Conservation (phyloP, 2,113 vertebrate genomes). For the Herpailurus yagouaroundi region DNA sequence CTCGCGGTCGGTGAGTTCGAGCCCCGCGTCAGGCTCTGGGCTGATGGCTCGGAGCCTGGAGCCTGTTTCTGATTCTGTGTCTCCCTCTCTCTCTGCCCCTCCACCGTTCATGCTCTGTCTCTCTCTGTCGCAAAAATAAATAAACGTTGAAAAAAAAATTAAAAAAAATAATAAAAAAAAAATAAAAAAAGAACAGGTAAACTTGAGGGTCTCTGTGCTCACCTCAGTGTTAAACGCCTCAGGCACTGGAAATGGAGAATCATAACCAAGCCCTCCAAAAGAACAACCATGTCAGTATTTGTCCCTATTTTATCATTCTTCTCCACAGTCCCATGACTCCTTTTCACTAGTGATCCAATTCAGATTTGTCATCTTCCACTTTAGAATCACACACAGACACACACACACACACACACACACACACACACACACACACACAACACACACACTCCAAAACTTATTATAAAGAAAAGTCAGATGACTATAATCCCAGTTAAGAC, state of each 20-base stretch:
- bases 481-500: neutral
- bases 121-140: too few relatives aligned
- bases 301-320: neutral
- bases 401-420: too few relatives aligned
- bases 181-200: neutral
- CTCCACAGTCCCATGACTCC: neutral
- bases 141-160: too few relatives aligned
- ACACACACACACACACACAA: too few relatives aligned
- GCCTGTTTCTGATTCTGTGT: too few relatives aligned
- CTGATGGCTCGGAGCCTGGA: too few relatives aligned
- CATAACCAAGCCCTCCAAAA: neutral
- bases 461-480: neutral
- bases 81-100: too few relatives aligned
- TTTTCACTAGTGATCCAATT: neutral
- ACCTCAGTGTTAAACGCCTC: neutral
- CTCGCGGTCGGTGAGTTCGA: too few relatives aligned
- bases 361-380: neutral
- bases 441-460: neutral
- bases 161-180: too few relatives aligned
- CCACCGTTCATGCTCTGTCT: too few relatives aligned
- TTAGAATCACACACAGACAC: neutral
- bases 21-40: too few relatives aligned
- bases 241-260: constrained; percentile 34
- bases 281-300: neutral
- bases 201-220: neutral